Percentiles rank a stretch among this genome's conserved stretches.
phyloP scores from a whole-genome alignment of 2,113 vertebrate genomes.

The Crotalus helleri region DNA sequence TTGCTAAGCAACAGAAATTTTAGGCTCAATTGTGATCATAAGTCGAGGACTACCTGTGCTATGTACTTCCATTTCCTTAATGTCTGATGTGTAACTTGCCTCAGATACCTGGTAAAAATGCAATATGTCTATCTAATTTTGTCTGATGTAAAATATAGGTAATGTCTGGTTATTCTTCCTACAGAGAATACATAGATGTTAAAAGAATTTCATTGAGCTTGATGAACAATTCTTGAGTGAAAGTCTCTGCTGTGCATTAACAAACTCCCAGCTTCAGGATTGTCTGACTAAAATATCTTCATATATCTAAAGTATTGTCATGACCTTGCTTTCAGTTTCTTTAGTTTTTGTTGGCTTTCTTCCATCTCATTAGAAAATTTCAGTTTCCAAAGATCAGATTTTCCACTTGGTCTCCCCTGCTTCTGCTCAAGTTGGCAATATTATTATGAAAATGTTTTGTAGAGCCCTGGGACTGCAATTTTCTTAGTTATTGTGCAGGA shows the following conservation, averaged over 20 bases:
- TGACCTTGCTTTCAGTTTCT: not conserved
- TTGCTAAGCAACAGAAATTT: no score
- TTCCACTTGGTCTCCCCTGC: not conserved
- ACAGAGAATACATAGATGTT: not conserved
- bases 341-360: not conserved
- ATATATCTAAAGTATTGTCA: not conserved
- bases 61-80: not conserved
- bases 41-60: not conserved
- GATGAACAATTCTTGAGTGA: not conserved
- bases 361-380: not conserved
- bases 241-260: not conserved
- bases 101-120: not conserved
- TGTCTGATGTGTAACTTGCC: not conserved
- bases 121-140: not conserved
- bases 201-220: not conserved
- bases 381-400: not conserved
- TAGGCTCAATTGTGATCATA: not conserved
- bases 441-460: not conserved
- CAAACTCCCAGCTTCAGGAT: not conserved
- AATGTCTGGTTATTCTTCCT: not conserved
- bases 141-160: not conserved
- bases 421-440: not conserved
- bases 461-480: not conserved
- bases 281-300: not conserved
- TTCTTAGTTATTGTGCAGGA: not conserved